phyloP scores from a whole-genome alignment of 2,113 vertebrate species.

The Cryptomyrus ogoouensis region DNA sequence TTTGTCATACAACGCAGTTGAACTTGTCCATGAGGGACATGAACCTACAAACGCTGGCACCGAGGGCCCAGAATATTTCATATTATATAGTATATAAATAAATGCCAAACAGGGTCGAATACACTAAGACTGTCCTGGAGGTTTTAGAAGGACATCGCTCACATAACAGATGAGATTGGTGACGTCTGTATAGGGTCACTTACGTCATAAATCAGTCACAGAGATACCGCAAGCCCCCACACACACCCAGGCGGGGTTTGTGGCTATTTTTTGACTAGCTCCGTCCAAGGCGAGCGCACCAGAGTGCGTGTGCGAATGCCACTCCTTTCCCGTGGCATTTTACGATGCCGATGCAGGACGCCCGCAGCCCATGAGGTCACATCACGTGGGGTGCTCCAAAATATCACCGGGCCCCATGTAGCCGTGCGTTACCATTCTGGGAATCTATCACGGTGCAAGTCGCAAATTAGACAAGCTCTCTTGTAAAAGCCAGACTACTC shows the following conservation, averaged over 20 bases:
- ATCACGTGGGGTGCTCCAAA: background rate
- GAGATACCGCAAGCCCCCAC: background rate
- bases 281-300: constrained; percentile 12
- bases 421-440: background rate
- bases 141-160: background rate
- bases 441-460: constrained; percentile 4
- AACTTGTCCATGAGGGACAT: background rate
- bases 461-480: background rate
- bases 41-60: background rate
- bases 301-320: constrained; percentile 33
- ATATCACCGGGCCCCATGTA: background rate
- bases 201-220: background rate
- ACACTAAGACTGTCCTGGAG: background rate
- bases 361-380: background rate
- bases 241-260: background rate
- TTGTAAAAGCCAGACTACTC: background rate
- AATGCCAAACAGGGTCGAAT: background rate
- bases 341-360: constrained; percentile 38
- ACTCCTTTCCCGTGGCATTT: constrained; percentile 50
- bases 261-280: constrained; percentile 27
- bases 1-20: background rate
- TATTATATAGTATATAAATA: background rate
- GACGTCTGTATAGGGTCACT: background rate
- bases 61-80: background rate
- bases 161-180: background rate